Percentiles rank a stretch among this genome's conserved stretches.
These are phyloP conservation scores for Tamandua tetradactyla DNA, from an alignment of 2,797 vertebrate genomes.

Conservation along the genomic window DNA sequence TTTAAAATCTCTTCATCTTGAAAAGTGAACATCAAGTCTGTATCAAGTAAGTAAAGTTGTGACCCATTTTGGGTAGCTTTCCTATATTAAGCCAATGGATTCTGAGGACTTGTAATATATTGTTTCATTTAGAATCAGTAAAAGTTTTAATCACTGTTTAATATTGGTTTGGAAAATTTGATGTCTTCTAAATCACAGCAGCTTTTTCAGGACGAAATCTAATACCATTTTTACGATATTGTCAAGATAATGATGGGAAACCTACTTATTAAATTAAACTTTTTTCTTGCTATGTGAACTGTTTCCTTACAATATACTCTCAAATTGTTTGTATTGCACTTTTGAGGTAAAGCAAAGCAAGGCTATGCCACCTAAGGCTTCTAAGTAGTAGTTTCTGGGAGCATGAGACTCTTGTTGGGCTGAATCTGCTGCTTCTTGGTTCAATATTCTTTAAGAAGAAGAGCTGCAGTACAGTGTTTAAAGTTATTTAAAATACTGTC, in stretches of 20 bases:
- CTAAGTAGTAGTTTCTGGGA: slow-evolving; percentile 78
- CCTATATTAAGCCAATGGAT: slow-evolving; percentile 76
- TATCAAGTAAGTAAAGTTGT: slow-evolving; percentile 67
- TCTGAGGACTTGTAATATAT: slow-evolving; percentile 81
- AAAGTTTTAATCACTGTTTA: slow-evolving; percentile 84
- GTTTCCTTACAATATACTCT: slow-evolving; percentile 73
- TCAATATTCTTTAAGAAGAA: slow-evolving; percentile 71
- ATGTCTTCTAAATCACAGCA: slow-evolving; percentile 82
- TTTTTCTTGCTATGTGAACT: slow-evolving; percentile 80
- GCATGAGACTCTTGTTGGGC: slow-evolving; percentile 75
- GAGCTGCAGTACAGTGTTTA: slow-evolving; percentile 79
- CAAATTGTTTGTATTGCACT: slow-evolving; percentile 54
- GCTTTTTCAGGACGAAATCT: slow-evolving; percentile 79
- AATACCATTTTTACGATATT: slow-evolving; percentile 84
- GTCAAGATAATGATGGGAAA: slow-evolving; percentile 85
- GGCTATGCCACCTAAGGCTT: slow-evolving; percentile 75
- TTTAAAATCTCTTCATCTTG: slow-evolving; percentile 72
- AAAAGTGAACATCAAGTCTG: slow-evolving; percentile 16
- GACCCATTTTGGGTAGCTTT: slow-evolving; percentile 77
- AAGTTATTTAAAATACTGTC: slow-evolving; percentile 84
- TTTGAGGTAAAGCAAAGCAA: slow-evolving; percentile 67
- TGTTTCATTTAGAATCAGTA: slow-evolving; percentile 85
- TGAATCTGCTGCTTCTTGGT: slow-evolving; percentile 77
- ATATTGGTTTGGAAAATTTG: slow-evolving; percentile 84
- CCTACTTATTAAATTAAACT: slow-evolving; percentile 79